phyloP scores from a whole-genome alignment of 2,113 vertebrate species.

The rabbit (Oryctolagus cuniculus) region DNA sequence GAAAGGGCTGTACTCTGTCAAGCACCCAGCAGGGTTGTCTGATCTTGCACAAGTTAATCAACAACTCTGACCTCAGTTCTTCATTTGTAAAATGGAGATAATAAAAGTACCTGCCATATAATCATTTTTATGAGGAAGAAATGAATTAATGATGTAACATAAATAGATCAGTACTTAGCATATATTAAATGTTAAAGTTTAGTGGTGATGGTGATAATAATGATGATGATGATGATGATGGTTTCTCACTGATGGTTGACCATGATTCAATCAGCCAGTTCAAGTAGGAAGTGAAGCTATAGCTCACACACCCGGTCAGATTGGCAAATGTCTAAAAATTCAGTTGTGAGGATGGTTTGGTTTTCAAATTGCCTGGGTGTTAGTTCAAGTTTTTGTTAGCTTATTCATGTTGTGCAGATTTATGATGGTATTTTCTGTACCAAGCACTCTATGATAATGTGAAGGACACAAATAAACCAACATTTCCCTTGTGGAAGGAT shows the following conservation, averaged over 20 bases:
- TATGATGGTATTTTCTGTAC: constrained; percentile 23
- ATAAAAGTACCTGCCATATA: background rate
- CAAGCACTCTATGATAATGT: background rate
- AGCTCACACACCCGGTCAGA: background rate
- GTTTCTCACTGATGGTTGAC: background rate
- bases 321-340: constrained; percentile 1
- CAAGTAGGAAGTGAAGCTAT: constrained; percentile 14
- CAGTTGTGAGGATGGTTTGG: background rate
- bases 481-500: background rate
- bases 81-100: constrained; percentile 44
- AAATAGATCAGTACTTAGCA: background rate
- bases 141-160: background rate
- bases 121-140: constrained; percentile 40
- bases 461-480: background rate
- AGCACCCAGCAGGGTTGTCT: background rate
- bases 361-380: background rate
- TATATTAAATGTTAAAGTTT: background rate
- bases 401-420: constrained; percentile 8
- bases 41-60: background rate
- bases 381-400: constrained; percentile 37
- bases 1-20: background rate
- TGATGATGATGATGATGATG: background rate
- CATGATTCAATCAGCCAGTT: constrained; percentile 2
- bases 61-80: background rate
- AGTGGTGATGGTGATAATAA: background rate